Base-by-base conservation (phyloP, 2,797 vertebrate species). In the Poecile montanus region DNA sequence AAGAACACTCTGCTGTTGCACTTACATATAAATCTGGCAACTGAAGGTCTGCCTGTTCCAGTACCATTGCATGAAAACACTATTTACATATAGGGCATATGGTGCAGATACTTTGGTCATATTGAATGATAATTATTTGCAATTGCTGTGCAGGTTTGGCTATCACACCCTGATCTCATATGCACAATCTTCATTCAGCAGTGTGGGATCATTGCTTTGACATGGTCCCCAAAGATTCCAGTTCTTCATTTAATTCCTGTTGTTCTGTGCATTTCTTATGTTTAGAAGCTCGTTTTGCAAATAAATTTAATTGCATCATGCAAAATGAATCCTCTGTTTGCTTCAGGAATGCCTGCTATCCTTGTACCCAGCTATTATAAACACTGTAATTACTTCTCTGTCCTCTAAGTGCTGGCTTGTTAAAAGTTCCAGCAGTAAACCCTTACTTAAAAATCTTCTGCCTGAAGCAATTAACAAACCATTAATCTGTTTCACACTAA, bases 371-470 rank as follows among this genome's bases (percentile, higher is more conserved):
- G 66, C 56, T 93, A 80, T 93, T 96, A 89, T 50, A 96, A 92
- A 87, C 88, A 76, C 83, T 70, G 57, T 91, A 96, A 96, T 97
- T 96, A 85, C 80, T 94, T 85, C 53, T 95, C 77, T 86, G 61
- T 94, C 87, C 88, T 97, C 77, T 91, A 96, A 96, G 78, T 89
- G 86, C 72, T 66, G 56, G 40, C 79, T 96, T 83, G 81, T 96
- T 95, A 89, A 85, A 95, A 78, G 61, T 91, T 97, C 84, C 60
- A 70, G 42, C 72, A 91, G 79, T 95, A 93, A 94, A 5, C n/a
- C 34, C 21, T 87, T 85, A 79, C 81, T 94, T 95, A 93, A 88
- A 94, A 91, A 86, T 91, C 77, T 89, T 86, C 53, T 93, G 84
- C 93, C 65, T 91, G 63, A 53, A 92, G 65, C 67, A 93, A 89